Evolutionary conservation across 2,797 vertebrate species (phyloP).

Genomic region (Falco columbarius): DNA sequence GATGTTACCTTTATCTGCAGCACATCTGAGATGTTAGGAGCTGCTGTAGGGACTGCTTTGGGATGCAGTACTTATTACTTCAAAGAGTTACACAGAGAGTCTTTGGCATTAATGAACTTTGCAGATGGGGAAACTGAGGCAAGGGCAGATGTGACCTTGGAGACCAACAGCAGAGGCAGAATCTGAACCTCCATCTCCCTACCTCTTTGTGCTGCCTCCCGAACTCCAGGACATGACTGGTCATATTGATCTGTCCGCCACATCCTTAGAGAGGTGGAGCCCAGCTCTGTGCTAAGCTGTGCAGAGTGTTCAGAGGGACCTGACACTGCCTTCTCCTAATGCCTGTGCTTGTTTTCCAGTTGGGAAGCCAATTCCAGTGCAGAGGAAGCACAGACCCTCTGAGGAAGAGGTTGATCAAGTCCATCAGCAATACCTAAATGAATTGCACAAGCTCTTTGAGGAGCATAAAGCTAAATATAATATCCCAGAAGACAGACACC

Average conservation of each 20-base stretch:
- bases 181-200: not conserved
- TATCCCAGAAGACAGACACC: slow-evolving; percentile 83
- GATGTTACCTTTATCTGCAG: not conserved
- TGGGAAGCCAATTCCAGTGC: slow-evolving; percentile 88
- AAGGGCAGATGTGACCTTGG: not conserved
- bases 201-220: not conserved
- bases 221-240: not conserved
- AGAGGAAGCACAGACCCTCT: slow-evolving; percentile 78
- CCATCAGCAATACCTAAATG: slow-evolving; percentile 86
- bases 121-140: not conserved
- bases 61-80: not conserved
- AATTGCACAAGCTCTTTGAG: slow-evolving; percentile 88
- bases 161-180: not conserved
- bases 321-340: not conserved
- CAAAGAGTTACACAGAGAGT: not conserved
- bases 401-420: slow-evolving; percentile 82
- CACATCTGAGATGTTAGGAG: not conserved
- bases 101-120: not conserved
- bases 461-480: slow-evolving; percentile 88
- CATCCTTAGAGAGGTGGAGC: not conserved
- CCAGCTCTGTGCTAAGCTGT: not conserved
- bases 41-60: not conserved
- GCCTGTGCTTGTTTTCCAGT: slow-evolving; percentile 76
- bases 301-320: not conserved
- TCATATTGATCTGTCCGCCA: accelerated